Evolutionary conservation across 1,140 invertebrate species (phyloP).

Genomic region (Stratiolaelaps scimitus): DNA sequence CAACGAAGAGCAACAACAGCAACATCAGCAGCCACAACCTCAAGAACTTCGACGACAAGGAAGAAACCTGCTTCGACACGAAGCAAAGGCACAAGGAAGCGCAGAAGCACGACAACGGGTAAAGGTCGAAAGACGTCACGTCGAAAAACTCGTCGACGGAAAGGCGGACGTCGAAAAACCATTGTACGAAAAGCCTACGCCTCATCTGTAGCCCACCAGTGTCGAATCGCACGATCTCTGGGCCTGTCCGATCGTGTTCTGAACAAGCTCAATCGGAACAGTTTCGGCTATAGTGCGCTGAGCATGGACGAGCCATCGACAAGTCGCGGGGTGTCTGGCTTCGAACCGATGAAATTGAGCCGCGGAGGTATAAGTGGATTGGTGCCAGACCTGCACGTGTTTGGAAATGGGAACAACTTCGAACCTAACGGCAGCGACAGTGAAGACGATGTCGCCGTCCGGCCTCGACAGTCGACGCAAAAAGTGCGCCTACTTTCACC

Average conservation of each 20-base stretch:
- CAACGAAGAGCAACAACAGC: neutral
- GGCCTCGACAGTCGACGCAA: neutral
- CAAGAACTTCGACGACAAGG: too few species aligned
- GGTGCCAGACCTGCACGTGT: neutral
- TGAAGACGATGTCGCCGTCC: neutral
- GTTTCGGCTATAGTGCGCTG: neutral
- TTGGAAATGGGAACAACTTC: constrained; percentile 1
- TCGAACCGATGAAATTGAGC: neutral
- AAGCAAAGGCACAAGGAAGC: neutral
- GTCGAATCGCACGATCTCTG: constrained; percentile 1
- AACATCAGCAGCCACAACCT: too few species aligned
- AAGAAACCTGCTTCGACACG: too few species aligned
- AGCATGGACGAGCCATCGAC: constrained; percentile 6
- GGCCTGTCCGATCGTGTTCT: constrained; percentile 1
- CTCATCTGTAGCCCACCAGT: neutral
- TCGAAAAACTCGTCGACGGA: neutral
- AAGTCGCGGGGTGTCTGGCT: neutral
- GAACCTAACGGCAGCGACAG: neutral
- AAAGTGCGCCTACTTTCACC: neutral
- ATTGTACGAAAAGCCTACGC: constrained; percentile 16
- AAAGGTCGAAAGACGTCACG: neutral
- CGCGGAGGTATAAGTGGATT: neutral
- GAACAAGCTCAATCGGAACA: constrained; percentile 9
- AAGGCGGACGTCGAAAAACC: constrained; percentile 11
- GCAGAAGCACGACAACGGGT: neutral